Evolutionary conservation across 2,113 vertebrate species (phyloP), one percentile per base, ranked within the genome.

Genomic region (Dissostichus mawsoni): DNA sequence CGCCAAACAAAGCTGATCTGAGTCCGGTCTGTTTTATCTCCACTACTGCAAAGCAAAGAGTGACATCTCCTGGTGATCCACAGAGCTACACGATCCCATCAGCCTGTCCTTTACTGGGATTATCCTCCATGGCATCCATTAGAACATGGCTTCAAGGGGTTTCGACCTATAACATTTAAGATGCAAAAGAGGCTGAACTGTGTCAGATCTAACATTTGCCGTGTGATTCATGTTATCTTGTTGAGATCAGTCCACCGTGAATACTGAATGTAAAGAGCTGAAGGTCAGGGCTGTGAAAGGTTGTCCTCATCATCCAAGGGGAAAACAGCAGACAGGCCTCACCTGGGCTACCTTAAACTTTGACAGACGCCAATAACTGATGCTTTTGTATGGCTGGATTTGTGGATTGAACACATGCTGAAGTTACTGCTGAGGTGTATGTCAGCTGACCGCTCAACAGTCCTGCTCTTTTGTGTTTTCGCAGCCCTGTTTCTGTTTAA

Each of bases 1-100:
- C 72, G 65, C 51, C 50, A 18, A 78, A 82, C 72, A 77, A 14
- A 70, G 36, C 36, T 8, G 36, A 82, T 56, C 82, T 29, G 29
- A 29, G 29, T 29, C 29, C 4, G 50, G 18, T 52, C 50, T 63
- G 23, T 25, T 11, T 20, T 4, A 5, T 74, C 45, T 29, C 29
- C 64, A 3, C 17, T 12, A 87, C 64, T 8, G 25, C 55, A 92
- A 92, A 80, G 90, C 81, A 73, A 90, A 85, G 76, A 90, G 81
- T 84, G 95, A 90, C 95, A 93, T 82, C 94, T 94, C 76, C 85
- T 92, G 94, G 93, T 68, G 55, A 18, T 63, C 0, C 2, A 3
- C 5, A 25, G 62, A 73, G 18, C 45, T 48, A 10, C 75, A 73
- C 8, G 16, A 29, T 23, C 11, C 8, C 11, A 29, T 20, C 62